Evolutionary conservation across 2,113 vertebrate species (phyloP), one percentile per base, ranked within the genome.

Genomic region (Polyodon spathula): DNA sequence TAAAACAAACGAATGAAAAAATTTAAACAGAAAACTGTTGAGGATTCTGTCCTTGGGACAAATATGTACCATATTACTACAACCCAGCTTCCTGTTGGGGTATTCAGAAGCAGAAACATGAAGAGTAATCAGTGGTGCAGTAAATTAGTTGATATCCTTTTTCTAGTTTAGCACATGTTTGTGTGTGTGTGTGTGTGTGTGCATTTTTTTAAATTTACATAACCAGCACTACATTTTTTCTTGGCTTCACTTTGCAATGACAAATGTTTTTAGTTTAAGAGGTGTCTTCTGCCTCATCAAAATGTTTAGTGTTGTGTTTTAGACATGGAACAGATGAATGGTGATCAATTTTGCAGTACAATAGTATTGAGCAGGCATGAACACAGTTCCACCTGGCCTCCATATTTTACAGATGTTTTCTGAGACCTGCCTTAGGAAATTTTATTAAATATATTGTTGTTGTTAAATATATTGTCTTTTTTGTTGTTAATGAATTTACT

Each of bases 111-210:
- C 59, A 50, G 2, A 50, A 50, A 50, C 48, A 53, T 68, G 63
- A 73, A 38, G 66, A 65, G 62, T 56, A 63, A 15, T 60, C 69
- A 66, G 51, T 58, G 66, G 64, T 67, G 72, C 66, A 62, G 68
- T 46, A 68, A 70, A 71, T 70, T 62, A 61, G 60, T 68, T 70
- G 53, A 70, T 66, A 63, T 68, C 66, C 59, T 3, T 58, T 65
- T 57, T 69, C 63, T 66, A 63, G 63, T 70, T 70, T 67, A 69
- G 62, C 66, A 66, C 58, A 52, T 63, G 59, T 56, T 71, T 68
- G 68, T 63, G 68, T 63, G 71, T 60, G 69, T 69, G 57, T 68
- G 68, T 63, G 68, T 63, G 71, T 60, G 69, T 69, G 57, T 65
- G 66, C 56, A 63, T 63, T 66, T 68, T 69, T 68, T 54, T 60